These are phyloP conservation scores for Odontamblyopus lacepedii DNA, from an alignment of 2,797 vertebrate genomes.

Conservation along the genomic window DNA sequence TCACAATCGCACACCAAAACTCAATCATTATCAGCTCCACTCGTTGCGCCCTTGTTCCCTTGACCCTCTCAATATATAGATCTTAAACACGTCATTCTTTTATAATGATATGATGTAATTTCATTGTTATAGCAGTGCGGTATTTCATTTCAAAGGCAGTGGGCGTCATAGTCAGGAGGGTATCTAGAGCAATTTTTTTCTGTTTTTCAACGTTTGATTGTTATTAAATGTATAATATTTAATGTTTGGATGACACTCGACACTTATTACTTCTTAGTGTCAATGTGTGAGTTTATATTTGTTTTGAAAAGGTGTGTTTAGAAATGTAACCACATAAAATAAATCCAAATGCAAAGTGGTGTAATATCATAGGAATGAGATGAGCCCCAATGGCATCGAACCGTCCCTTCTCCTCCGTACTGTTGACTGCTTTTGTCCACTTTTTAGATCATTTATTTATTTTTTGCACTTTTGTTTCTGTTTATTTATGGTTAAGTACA, in stretches of 20 bases:
- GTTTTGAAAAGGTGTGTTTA: background rate
- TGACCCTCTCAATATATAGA: slow-evolving; percentile 3
- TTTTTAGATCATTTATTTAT: too few relatives aligned
- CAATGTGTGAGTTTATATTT: background rate
- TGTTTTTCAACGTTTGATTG: background rate
- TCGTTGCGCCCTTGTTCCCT: slow-evolving; percentile 16
- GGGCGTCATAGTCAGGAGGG: background rate
- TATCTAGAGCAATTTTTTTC: background rate
- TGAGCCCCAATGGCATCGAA: too few relatives aligned
- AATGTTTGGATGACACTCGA: too few relatives aligned
- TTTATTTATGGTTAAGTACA: too few relatives aligned
- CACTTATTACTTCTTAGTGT: too few relatives aligned
- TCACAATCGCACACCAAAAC: slow-evolving; percentile 23
- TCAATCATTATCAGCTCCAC: slow-evolving; percentile 20
- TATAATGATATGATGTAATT: slow-evolving; percentile 6
- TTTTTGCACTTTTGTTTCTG: too few relatives aligned
- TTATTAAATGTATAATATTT: background rate
- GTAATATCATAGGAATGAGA: too few relatives aligned
- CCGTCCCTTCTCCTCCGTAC: too few relatives aligned
- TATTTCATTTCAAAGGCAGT: slow-evolving; percentile 8
- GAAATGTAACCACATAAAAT: too few relatives aligned
- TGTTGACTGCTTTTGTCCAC: too few relatives aligned
- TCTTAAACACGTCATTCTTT: slow-evolving; percentile 12
- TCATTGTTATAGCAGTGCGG: background rate
- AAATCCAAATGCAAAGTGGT: too few relatives aligned